phyloP scores from a whole-genome alignment of 2,113 vertebrate species.

The Cyprinodon tularosa region DNA sequence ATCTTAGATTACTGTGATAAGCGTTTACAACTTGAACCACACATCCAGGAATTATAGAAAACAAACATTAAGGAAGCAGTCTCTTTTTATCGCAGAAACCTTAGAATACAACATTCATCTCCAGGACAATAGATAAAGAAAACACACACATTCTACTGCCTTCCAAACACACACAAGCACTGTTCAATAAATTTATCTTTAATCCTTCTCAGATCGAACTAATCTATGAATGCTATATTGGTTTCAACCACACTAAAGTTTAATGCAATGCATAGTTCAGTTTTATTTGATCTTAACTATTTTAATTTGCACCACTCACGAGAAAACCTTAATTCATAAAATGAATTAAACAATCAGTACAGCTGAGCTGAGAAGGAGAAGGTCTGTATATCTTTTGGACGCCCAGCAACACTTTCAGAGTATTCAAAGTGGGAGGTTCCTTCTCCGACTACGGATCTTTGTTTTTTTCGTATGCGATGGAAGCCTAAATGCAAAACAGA shows the following conservation, averaged over 20 bases:
- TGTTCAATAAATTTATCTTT: background rate
- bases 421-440: background rate
- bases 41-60: conserved; percentile 33
- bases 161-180: too few species aligned
- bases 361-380: background rate
- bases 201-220: background rate
- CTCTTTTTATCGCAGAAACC: background rate
- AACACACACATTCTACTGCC: background rate
- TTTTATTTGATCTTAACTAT: background rate
- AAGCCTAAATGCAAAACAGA: background rate
- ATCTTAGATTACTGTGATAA: conserved; percentile 18
- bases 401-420: background rate
- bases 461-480: background rate
- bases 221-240: background rate
- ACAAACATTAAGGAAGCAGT: background rate
- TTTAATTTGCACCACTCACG: background rate
- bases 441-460: background rate
- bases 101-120: background rate
- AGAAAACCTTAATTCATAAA: background rate
- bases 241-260: background rate
- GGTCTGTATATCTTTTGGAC: background rate
- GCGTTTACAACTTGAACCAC: conserved; percentile 13
- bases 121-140: background rate
- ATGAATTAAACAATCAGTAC: background rate
- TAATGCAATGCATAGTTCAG: too few species aligned